Percentiles rank a stretch among this genome's conserved stretches.
Conservation (phyloP, 1,140 invertebrate species). For the Trichonephila clavipes region DNA sequence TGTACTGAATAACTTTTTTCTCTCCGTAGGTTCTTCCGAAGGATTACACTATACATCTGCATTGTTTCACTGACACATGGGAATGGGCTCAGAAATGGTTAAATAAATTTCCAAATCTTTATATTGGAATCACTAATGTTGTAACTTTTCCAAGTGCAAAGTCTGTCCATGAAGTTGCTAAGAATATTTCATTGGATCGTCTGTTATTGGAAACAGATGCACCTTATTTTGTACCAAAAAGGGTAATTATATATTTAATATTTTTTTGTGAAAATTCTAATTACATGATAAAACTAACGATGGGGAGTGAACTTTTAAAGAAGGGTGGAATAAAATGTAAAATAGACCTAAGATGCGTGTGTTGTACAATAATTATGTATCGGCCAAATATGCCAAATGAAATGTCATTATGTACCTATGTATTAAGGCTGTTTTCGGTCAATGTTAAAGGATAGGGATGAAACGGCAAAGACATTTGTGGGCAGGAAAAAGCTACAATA, state of each 20-base stretch:
- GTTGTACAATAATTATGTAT: too few relatives aligned
- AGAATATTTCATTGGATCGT: slow-evolving; percentile 80
- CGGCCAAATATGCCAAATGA: too few relatives aligned
- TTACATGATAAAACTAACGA: too few relatives aligned
- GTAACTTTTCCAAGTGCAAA: slow-evolving; percentile 80
- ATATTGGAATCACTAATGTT: slow-evolving; percentile 82
- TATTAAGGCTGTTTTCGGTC: too few relatives aligned
- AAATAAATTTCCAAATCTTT: slow-evolving; percentile 81
- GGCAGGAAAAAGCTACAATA: too few relatives aligned
- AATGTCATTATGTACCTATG: too few relatives aligned
- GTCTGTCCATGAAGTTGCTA: slow-evolving; percentile 80
- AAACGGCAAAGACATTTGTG: too few relatives aligned
- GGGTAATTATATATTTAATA: not conserved
- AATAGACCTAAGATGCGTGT: too few relatives aligned
- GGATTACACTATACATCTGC: slow-evolving; percentile 82
- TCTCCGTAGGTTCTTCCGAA: slow-evolving; percentile 80
- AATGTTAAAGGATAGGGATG: too few relatives aligned
- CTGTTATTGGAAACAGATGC: slow-evolving; percentile 83
- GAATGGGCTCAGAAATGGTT: slow-evolving; percentile 80
- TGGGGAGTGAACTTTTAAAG: too few relatives aligned
- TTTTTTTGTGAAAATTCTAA: too few relatives aligned
- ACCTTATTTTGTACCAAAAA: slow-evolving; percentile 82
- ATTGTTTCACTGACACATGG: slow-evolving; percentile 82
- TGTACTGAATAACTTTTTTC: not conserved
- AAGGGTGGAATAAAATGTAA: too few relatives aligned